Percentiles rank a stretch among this genome's conserved stretches.
Conservation (phyloP, 2,797 vertebrate genomes). For the Intellagama lesueurii region DNA sequence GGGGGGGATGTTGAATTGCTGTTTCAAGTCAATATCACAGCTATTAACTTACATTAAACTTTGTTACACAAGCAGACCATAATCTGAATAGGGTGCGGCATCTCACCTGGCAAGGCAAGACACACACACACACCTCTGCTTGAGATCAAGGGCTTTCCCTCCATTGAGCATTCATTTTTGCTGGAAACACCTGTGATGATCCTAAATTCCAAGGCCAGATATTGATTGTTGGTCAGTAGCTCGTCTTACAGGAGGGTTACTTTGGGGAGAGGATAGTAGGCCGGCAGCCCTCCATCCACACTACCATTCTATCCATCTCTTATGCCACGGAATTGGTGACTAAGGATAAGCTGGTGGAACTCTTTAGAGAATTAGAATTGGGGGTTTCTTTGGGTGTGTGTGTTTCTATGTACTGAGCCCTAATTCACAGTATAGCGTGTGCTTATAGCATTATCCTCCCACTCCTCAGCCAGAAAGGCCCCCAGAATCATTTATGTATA, state of each 20-base stretch:
- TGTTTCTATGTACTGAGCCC: not conserved
- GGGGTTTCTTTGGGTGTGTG: not conserved
- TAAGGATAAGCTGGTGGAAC: not conserved
- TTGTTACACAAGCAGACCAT: not conserved
- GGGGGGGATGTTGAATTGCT: too few relatives aligned
- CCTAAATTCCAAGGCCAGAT: not conserved
- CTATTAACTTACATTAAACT: not conserved
- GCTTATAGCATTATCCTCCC: not conserved
- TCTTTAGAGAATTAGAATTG: too few relatives aligned
- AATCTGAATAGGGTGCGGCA: too few relatives aligned
- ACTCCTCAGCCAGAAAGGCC: too few relatives aligned
- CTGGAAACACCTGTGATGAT: not conserved
- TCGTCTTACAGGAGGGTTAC: not conserved
- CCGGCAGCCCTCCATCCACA: not conserved
- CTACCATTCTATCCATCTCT: not conserved
- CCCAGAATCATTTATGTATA: too few relatives aligned
- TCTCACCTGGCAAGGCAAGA: too few relatives aligned
- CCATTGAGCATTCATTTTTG: too few relatives aligned
- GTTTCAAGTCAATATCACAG: not conserved
- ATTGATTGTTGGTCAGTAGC: too few relatives aligned
- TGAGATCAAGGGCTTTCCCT: not conserved
- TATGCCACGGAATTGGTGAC: not conserved
- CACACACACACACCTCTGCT: too few relatives aligned
- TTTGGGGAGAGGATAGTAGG: not conserved
- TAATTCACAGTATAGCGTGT: not conserved